Conservation (phyloP, 2,797 vertebrate genomes). For the Margarornis squamiger region DNA sequence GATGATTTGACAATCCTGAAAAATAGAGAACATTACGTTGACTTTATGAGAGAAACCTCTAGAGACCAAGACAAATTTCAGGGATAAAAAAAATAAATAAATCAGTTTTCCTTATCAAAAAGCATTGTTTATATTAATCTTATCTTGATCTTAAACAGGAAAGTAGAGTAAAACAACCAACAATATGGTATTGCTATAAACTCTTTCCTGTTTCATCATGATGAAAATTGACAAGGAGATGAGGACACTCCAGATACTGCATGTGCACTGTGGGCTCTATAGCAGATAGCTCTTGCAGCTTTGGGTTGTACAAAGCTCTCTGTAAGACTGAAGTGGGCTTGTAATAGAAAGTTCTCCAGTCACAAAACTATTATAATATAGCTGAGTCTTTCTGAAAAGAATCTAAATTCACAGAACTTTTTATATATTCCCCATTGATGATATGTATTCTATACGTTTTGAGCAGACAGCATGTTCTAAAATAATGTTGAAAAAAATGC, state of each 20-base stretch:
- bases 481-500: background rate
- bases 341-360: background rate
- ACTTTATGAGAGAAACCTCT: background rate
- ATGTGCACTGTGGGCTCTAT: background rate
- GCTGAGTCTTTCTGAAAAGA: background rate
- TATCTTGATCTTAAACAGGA: background rate
- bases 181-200: background rate
- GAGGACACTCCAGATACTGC: background rate
- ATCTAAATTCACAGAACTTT: background rate
- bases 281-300: background rate
- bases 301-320: background rate
- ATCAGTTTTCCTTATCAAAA: background rate
- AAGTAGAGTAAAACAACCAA: background rate
- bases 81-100: background rate
- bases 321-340: background rate
- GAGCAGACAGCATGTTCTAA: background rate
- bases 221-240: background rate
- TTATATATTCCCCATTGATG: background rate
- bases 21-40: background rate
- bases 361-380: background rate
- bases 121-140: background rate
- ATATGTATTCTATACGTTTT: background rate
- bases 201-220: background rate
- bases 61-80: background rate
- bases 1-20: background rate